Base-by-base conservation (phyloP, 2,888 invertebrate genomes). In the Agonopterix arenella region DNA sequence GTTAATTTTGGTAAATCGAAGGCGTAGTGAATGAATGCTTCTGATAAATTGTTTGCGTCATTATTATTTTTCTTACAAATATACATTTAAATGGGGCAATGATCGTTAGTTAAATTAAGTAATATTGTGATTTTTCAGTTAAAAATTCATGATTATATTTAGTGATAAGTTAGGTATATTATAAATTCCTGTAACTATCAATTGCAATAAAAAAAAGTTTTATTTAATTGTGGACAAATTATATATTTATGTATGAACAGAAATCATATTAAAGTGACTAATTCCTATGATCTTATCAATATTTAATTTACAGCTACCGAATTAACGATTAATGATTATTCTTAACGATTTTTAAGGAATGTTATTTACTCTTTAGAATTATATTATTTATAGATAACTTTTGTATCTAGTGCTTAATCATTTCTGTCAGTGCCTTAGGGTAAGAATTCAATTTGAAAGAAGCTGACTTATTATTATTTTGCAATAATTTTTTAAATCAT, bases 391-490 rank as follows among this genome's bases (percentile, higher is more conserved):
- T 76, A 70, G 59, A 68, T 70, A 72, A 65, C 65, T 70, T 72
- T 75, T 73, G 68, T 78, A 79, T 68, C 68, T 81, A 79, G 77
- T 68, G 72, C 76, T 74, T 83, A 77, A 84, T 80, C 71, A 70
- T 83, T 85, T 82, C 68, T 82, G 73, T 79, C 84, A 85, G 84
- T 85, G 85, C 84, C 84, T 85, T 86, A 81, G 82, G 76, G 73
- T 85, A 80, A 80, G 76, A 71, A 80, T 80, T 74, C 67, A 69
- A 75, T 75, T 73, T 66, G 56, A 62, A 75, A 70, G 64, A 51
- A 66, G 58, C 76, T 73, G 76, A 80, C 74, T 73, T 68, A 73
- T 74, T 74, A 64, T 65, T 72, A 76, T 73, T 61, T 68, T 66
- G 56, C 66, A 64, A 65, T 66, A 69, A 63, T 62, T 53, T n/a